Base-by-base conservation (phyloP, 2,113 vertebrate species). In the Stomatorhinus ivindoensis region DNA sequence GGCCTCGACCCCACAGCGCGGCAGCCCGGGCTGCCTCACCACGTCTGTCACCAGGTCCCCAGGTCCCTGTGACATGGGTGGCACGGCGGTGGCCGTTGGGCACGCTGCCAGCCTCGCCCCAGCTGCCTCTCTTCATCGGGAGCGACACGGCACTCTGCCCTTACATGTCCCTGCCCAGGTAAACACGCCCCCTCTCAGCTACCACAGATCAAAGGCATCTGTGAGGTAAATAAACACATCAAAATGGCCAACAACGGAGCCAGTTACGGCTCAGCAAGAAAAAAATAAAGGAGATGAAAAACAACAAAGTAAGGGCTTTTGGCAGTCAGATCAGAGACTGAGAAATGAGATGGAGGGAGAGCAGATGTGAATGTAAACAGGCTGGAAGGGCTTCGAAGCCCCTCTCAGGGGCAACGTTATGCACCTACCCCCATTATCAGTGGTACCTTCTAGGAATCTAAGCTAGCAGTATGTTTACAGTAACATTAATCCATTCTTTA, bases 161-260 rank as follows among this genome's bases (percentile, higher is more conserved):
- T 61, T 24, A 24, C 55, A 17, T 80, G 55, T 31, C 10, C 39
- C 87, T 31, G 84, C 3, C 2, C 24, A 83, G 73, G 82, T n/a
- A 48, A 61, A 87, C 58, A 92, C 91, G 91, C 89, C 91, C 92
- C 90, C 73, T 88, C 42, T 46, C 10, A 35, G 47, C 69, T 53
- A 69, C 82, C 88, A 82, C 24, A 8, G 93, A 94, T 95, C 94
- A 95, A 94, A 94, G 93, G 86, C 88, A 88, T 90, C 89, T 89
- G 82, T 89, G 39, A 58, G 76, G 90, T 92, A 93, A 95, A 95
- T 94, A 95, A 93, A 95, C 93, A 94, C 92, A 94, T 95, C 92
- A 94, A 93, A 94, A 92, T 93, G 90, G 87, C 91, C 91, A 90
- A 93, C 91, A 93, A 93, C 93, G 92, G 89, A 92, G 89, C 35